Conservation (phyloP, 2,888 invertebrate genomes). For the Ichneumoninae sp. region DNA sequence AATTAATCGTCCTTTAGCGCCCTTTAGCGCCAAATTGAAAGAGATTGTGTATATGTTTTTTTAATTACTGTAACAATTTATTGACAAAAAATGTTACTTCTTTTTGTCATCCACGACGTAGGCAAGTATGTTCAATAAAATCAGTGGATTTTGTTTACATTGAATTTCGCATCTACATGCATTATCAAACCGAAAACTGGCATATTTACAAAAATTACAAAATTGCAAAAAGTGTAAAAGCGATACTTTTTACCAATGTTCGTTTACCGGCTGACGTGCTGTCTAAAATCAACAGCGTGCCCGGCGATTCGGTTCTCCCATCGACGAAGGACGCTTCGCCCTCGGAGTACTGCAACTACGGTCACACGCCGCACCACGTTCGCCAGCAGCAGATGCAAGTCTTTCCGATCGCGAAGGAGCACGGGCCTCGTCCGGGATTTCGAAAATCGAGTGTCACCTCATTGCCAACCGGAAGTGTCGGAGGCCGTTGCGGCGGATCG, state of each 20-base stretch:
- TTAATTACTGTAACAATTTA: background rate
- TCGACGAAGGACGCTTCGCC: conserved; percentile 60
- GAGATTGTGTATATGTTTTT: too few relatives aligned
- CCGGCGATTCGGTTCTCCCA: conserved; percentile 45
- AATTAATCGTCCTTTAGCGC: too few relatives aligned
- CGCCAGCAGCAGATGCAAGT: conserved; percentile 55
- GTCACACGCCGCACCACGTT: conserved; percentile 49
- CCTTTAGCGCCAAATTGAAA: too few relatives aligned
- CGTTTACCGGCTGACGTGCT: too few relatives aligned
- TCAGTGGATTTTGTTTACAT: too few relatives aligned
- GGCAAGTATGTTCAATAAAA: too few relatives aligned
- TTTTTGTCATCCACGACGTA: background rate
- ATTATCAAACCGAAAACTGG: too few relatives aligned
- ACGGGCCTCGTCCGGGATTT: conserved; percentile 64
- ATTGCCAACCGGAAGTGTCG: conserved; percentile 65
- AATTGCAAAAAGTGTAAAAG: too few relatives aligned
- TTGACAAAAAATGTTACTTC: background rate
- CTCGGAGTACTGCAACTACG: conserved; percentile 47
- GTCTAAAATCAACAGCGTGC: conserved; percentile 31
- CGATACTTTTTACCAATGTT: too few relatives aligned
- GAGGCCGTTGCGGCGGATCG: conserved; percentile 73
- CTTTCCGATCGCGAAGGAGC: conserved; percentile 65
- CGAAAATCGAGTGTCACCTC: conserved; percentile 69
- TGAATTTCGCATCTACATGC: too few relatives aligned
- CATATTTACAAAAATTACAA: too few relatives aligned